phyloP scores from a whole-genome alignment of 2,113 vertebrate species.

The Nansenia antarctica region DNA sequence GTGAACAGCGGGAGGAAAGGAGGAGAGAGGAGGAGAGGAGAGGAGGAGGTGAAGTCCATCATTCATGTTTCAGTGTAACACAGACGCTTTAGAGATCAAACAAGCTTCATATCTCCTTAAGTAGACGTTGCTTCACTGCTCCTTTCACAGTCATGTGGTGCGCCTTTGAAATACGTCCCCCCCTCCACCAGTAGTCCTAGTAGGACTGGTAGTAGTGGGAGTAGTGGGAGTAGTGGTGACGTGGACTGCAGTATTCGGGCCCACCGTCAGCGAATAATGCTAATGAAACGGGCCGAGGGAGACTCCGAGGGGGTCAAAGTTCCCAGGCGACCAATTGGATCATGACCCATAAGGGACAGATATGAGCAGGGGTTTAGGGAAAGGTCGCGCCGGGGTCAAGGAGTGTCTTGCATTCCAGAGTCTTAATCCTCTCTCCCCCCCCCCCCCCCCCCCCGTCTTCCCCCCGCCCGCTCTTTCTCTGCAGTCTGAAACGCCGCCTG shows the following conservation, averaged over 20 bases:
- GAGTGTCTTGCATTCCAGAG: constrained; percentile 73
- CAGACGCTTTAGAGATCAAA: constrained; percentile 59
- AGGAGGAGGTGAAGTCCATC: too few relatives aligned
- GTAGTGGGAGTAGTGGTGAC: constrained; percentile 48
- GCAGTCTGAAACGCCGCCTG: constrained; percentile 58
- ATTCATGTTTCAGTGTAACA: constrained; percentile 75
- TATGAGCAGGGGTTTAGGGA: constrained; percentile 70
- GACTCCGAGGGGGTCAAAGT: constrained; percentile 68
- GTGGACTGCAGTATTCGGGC: constrained; percentile 28
- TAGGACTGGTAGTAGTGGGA: too few relatives aligned
- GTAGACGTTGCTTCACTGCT: constrained; percentile 11
- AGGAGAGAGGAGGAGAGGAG: too few relatives aligned
- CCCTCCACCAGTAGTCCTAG: too few relatives aligned
- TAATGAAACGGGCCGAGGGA: constrained; percentile 56
- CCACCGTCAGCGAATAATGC: constrained; percentile 51
- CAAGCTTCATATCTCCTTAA: constrained; percentile 44
- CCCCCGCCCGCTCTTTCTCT: constrained; percentile 16
- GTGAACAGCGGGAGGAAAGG: constrained; percentile 31
- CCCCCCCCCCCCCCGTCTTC: too few relatives aligned
- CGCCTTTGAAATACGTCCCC: not conserved
- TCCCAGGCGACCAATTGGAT: constrained; percentile 73
- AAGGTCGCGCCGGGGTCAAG: constrained; percentile 67
- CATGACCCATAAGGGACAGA: constrained; percentile 74
- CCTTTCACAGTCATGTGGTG: constrained; percentile 31
- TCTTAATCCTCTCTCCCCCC: constrained; percentile 63